A percentile compares a stretch with the other conserved stretches of the same genome.
phyloP scores from a whole-genome alignment of 2,113 vertebrate species.

The Thamnaconus septentrionalis region DNA sequence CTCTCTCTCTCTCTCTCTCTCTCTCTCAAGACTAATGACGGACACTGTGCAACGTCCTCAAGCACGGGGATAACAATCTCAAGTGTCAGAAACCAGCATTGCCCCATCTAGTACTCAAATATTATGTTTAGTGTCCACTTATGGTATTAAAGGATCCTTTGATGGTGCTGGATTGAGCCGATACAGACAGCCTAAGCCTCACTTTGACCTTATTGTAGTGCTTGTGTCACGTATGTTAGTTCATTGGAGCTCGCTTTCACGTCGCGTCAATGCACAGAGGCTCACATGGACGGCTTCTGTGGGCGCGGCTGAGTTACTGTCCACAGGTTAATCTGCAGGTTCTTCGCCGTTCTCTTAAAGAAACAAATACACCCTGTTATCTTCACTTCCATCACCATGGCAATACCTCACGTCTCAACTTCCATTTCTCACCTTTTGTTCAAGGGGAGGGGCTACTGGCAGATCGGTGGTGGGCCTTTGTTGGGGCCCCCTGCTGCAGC shows the following conservation, averaged over 20 bases:
- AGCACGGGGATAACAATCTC: slow-evolving; percentile 20
- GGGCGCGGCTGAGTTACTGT: slow-evolving; percentile 32
- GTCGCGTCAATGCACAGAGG: too few species aligned
- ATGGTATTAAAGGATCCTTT: slow-evolving; percentile 15
- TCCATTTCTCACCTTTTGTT: slow-evolving; percentile 39
- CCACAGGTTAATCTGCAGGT: slow-evolving; percentile 52
- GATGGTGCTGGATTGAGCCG: not conserved
- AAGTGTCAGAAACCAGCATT: slow-evolving; percentile 26
- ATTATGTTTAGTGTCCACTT: slow-evolving; percentile 17
- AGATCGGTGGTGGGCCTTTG: not conserved
- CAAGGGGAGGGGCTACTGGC: not conserved
- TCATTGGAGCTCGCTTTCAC: not conserved
- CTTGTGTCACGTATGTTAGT: slow-evolving; percentile 10
- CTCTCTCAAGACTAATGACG: slow-evolving; percentile 36
- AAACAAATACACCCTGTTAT: slow-evolving; percentile 26
- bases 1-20: slow-evolving; percentile 21
- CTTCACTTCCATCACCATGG: slow-evolving; percentile 56
- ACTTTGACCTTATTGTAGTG: not conserved
- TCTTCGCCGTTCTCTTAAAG: slow-evolving; percentile 37
- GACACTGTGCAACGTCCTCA: slow-evolving; percentile 6
- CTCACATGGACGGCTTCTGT: too few species aligned
- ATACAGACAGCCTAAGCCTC: not conserved
- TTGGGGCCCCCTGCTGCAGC: not conserved
- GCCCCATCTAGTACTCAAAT: slow-evolving; percentile 10
- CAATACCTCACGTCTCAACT: slow-evolving; percentile 37